phyloP scores from a whole-genome alignment of 2,113 vertebrate genomes.

The Poeciliopsis occidentalis region DNA sequence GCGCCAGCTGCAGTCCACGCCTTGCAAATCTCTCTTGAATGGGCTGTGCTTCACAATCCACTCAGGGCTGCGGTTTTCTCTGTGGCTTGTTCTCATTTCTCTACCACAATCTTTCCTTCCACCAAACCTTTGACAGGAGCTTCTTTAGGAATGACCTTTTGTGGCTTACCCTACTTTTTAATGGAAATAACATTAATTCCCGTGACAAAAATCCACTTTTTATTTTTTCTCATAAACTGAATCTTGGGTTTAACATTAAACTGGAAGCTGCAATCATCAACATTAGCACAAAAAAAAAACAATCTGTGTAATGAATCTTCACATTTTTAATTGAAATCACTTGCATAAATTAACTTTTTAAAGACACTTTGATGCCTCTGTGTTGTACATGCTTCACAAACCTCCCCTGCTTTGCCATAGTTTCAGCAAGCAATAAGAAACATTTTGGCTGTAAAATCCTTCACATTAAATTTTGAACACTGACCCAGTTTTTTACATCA shows the following conservation, averaged over 20 bases:
- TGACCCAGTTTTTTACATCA: constrained; percentile 57
- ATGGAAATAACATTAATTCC: neutral
- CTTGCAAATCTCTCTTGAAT: neutral
- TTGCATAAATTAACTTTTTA: neutral
- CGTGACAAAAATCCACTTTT: neutral
- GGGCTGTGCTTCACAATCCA: neutral
- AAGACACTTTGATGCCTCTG: neutral
- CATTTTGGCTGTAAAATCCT: constrained; percentile 53
- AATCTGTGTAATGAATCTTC: too few species aligned
- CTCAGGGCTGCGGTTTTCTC: neutral
- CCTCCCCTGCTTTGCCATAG: constrained; percentile 10
- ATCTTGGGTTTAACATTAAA: neutral
- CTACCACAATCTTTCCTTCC: neutral
- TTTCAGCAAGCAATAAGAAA: constrained; percentile 29
- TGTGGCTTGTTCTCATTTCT: neutral
- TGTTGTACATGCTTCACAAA: neutral
- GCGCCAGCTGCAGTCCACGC: neutral
- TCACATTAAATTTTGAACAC: constrained; percentile 68
- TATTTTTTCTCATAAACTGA: neutral
- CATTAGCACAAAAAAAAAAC: neutral
- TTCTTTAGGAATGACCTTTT: neutral
- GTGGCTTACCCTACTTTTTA: neutral
- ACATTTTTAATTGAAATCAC: neutral
- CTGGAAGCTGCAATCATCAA: neutral
- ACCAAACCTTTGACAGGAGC: neutral